Conservation (phyloP, 2,113 vertebrate species). For the Ictalurus punctatus region DNA sequence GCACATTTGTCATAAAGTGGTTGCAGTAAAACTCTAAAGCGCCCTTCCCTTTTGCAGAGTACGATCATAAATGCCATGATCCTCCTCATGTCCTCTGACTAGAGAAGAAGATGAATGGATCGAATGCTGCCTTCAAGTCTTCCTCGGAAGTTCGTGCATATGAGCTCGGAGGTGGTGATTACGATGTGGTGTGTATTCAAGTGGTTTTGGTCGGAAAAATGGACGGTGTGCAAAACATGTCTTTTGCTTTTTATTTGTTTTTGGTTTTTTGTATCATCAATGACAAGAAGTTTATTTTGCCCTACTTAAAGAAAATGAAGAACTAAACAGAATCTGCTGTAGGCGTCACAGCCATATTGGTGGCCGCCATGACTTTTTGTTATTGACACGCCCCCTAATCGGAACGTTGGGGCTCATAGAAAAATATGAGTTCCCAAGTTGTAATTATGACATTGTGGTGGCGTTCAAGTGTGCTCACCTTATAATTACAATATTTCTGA, state of each 20-base stretch:
- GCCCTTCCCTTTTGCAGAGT: conserved; percentile 33
- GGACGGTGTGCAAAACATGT: not conserved
- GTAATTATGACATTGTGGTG: not conserved
- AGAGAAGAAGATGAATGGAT: conserved; percentile 21
- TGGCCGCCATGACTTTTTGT: not conserved
- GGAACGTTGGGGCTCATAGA: not conserved
- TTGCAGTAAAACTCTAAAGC: conserved; percentile 43
- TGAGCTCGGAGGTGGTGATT: not conserved
- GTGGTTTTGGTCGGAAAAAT: conserved; percentile 7
- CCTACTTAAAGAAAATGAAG: not conserved
- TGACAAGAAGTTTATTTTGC: not conserved
- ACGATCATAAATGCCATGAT: conserved; percentile 31
- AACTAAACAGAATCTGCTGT: not conserved
- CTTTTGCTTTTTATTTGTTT: not conserved
- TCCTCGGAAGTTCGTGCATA: not conserved
- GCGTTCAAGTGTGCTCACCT: not conserved
- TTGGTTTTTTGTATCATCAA: not conserved
- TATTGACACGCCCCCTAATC: not conserved
- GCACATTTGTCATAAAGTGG: conserved; percentile 52
- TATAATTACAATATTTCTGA: not conserved
- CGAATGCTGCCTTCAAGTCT: not conserved
- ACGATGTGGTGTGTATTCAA: conserved; percentile 1
- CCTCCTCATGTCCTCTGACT: not conserved
- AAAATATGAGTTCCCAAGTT: not conserved
- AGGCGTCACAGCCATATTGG: not conserved